Evolutionary conservation across 2,113 vertebrate species (phyloP).

Genomic region (Terrapene triunguis): DNA sequence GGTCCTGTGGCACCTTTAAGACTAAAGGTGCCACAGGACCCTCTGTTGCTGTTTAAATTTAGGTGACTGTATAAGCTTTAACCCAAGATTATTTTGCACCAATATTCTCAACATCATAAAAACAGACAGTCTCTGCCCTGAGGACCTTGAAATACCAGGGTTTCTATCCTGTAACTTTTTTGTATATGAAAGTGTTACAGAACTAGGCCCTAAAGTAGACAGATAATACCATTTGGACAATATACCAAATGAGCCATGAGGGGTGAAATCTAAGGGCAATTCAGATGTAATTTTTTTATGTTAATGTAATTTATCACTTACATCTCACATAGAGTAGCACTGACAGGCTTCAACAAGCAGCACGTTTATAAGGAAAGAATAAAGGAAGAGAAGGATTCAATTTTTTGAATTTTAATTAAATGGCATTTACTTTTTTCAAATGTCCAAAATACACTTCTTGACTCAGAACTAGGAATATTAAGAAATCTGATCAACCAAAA

Average conservation of each 20-base stretch:
- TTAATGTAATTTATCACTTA: not conserved
- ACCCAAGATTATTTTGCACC: not conserved
- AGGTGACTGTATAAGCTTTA: not conserved
- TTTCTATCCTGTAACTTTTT: not conserved
- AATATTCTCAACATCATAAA: not conserved
- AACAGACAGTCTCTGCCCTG: rapidly evolving
- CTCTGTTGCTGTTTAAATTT: not conserved
- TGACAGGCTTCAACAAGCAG: not conserved
- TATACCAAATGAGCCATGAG: rapidly evolving
- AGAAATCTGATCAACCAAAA: not conserved
- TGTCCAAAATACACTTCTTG: not conserved
- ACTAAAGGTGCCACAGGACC: no score
- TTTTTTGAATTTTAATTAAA: not conserved
- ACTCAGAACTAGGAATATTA: not conserved
- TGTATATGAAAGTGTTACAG: not conserved
- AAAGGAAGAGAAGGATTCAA: not conserved
- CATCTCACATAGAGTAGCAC: not conserved
- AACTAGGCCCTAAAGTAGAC: not conserved
- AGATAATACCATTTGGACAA: not conserved
- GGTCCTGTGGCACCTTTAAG: no score
- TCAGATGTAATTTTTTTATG: not conserved
- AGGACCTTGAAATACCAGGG: not conserved
- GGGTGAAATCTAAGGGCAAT: not conserved
- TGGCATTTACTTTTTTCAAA: not conserved
- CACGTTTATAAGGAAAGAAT: not conserved